These are phyloP conservation scores for Mycalesis mineus DNA, from an alignment of 2,888 invertebrate species.

Conservation along the genomic window DNA sequence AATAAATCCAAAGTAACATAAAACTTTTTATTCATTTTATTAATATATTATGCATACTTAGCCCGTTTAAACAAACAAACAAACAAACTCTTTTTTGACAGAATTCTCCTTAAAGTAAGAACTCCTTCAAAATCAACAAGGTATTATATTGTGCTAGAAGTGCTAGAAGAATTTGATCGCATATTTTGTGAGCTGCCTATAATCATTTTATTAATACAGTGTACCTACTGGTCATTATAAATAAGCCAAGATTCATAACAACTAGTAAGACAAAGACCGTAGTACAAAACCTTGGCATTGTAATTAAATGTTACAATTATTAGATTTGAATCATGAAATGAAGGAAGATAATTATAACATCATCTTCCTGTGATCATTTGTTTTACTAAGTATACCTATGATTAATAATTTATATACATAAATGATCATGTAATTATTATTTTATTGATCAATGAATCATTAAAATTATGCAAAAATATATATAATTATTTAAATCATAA, in stretches of 20 bases:
- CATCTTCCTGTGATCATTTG: too few relatives aligned
- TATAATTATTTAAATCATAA: too few relatives aligned
- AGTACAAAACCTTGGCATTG: slow-evolving; percentile 8
- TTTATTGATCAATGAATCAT: background rate
- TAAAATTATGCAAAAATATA: too few relatives aligned
- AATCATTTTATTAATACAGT: background rate
- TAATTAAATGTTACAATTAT: slow-evolving; percentile 2
- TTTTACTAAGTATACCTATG: background rate
- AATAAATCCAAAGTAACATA: too few relatives aligned
- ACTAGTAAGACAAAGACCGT: slow-evolving; percentile 13
- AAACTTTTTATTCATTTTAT: too few relatives aligned
- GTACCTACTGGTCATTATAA: slow-evolving; percentile 5
- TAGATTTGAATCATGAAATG: slow-evolving; percentile 1
- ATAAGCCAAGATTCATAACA: slow-evolving; percentile 6
- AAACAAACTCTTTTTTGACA: too few relatives aligned
- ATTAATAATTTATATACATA: background rate
- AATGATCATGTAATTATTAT: background rate
- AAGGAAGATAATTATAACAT: background rate
- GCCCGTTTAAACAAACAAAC: too few relatives aligned
- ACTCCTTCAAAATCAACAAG: too few relatives aligned
- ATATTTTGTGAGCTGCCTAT: background rate
- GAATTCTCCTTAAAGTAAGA: too few relatives aligned
- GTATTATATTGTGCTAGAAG: too few relatives aligned
- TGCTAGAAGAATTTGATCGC: background rate
- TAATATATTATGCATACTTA: too few relatives aligned